Conservation (phyloP, 2,888 invertebrate species). For the Arctia plantaginis region DNA sequence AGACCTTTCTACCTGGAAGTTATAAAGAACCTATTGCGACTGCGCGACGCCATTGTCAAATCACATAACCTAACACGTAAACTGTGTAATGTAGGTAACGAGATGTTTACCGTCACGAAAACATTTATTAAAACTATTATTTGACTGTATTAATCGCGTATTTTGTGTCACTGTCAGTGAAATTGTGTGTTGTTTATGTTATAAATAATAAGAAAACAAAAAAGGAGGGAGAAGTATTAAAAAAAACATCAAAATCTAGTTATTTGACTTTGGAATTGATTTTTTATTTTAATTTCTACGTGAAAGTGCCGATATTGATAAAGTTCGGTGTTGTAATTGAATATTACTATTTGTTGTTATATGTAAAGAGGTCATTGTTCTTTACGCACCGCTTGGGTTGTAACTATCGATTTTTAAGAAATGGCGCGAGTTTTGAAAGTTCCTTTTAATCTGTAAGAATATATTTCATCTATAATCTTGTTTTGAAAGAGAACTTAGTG, state of each 20-base stretch:
- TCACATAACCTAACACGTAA: constrained; percentile 74
- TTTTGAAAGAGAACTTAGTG: neutral
- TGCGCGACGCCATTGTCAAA: constrained; percentile 79
- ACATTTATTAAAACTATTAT: constrained; percentile 25
- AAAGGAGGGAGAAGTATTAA: constrained; percentile 28
- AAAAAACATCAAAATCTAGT: constrained; percentile 9
- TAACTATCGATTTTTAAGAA: constrained; percentile 77
- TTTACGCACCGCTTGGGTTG: constrained; percentile 57
- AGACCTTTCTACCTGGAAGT: constrained; percentile 59
- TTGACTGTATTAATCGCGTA: constrained; percentile 7
- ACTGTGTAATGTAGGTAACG: constrained; percentile 62
- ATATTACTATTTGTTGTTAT: constrained; percentile 53
- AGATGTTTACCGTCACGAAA: constrained; percentile 46
- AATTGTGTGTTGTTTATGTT: constrained; percentile 29
- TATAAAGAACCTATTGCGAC: constrained; percentile 63
- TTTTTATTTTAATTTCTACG: constrained; percentile 23
- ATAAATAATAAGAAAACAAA: constrained; percentile 29
- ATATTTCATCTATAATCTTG: neutral
- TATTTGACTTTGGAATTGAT: constrained; percentile 45
- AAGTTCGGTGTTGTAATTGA: constrained; percentile 30
- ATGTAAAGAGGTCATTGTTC: constrained; percentile 73
- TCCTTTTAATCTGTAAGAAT: constrained; percentile 32
- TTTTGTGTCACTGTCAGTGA: neutral
- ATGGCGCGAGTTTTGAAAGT: constrained; percentile 72
- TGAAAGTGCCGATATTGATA: constrained; percentile 18